A percentile compares a stretch with the other conserved stretches of the same genome.
Conservation (phyloP, 2,888 invertebrate species). For the Spicauda simplicius region DNA sequence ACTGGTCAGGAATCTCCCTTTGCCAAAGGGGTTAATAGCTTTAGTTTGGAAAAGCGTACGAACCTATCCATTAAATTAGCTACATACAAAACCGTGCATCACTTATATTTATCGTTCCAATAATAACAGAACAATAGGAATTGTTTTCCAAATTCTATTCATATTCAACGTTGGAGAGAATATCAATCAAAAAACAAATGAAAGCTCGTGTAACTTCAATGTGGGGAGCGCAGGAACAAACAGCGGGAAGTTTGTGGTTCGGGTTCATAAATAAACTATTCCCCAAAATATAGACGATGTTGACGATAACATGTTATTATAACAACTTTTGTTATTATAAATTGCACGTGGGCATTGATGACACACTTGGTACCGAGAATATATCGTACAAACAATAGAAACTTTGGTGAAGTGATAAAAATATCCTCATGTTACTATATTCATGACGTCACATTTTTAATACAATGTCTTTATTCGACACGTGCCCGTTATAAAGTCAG, state of each 20-base stretch:
- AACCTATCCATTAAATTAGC: too few relatives aligned
- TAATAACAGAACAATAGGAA: too few relatives aligned
- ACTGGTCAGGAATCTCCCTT: too few relatives aligned
- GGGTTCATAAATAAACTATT: slow-evolving; percentile 37
- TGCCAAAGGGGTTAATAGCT: too few relatives aligned
- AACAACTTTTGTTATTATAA: slow-evolving; percentile 22
- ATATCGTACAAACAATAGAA: slow-evolving; percentile 1
- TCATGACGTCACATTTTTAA: too few relatives aligned
- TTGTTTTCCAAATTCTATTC: not conserved
- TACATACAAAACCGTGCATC: too few relatives aligned
- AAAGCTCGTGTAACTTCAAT: slow-evolving; percentile 23
- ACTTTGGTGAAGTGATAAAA: not conserved
- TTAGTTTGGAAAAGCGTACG: too few relatives aligned
- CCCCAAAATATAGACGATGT: slow-evolving; percentile 23
- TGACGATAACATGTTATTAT: slow-evolving; percentile 19
- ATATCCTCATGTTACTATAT: not conserved
- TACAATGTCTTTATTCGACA: too few relatives aligned
- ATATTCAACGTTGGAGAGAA: slow-evolving; percentile 21
- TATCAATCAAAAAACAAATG: slow-evolving; percentile 20
- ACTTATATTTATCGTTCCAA: not conserved
- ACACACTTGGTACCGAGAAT: slow-evolving; percentile 9
- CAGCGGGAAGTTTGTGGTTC: slow-evolving; percentile 38
- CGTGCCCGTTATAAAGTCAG: too few relatives aligned
- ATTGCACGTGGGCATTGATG: slow-evolving; percentile 21
- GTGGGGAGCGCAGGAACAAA: slow-evolving; percentile 22